Evolutionary conservation across 2,113 vertebrate genomes (phyloP), one percentile per base, ranked within the genome.

Genomic region (Xenopus borealis): DNA sequence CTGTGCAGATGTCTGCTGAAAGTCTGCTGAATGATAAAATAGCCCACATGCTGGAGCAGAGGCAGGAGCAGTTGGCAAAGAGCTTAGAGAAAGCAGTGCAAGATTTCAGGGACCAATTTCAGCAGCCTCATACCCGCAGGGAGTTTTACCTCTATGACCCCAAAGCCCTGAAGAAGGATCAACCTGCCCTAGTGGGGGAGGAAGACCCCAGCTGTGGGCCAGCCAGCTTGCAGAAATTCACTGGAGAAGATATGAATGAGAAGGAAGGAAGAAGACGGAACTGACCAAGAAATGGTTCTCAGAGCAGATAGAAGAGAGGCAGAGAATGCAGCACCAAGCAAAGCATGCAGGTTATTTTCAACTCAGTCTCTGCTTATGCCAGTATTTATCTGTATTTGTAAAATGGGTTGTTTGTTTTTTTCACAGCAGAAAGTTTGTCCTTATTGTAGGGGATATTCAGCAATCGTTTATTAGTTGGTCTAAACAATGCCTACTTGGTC

Each of bases 81-180:
- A 80, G 45, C 0, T 52, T 89, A 30, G 72, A 88, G 88, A 86
- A 83, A 68, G 86, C 82, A n/a, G 4, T 85, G 0, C 75, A 72
- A 12, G 79, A 79, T 10, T 93, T 86, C 83, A 78, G 82, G 7
- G 72, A 81, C 18, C 78, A 81, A 64, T 68, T 88, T 67, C 91
- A 94, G 83, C 87, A 87, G 73, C 84, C 85, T 0, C 19, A 44
- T 63, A 82, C 46, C 50, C 73, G 64, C 7, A 70, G 67, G 0
- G 88, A 91, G 62, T 87, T 80, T 72, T 85, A 89, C 66, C 74
- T 88, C 59, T 84, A 87, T 4, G 81, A 88, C 78, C 82, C 89
- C 0, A 66, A 83, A 2, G 53, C 13, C 6, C 45, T 81, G n/a
- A 79, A 79, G 78, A 84, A 83, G 61, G 84, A 79, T 12, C 68